These are phyloP conservation scores for Enchytraeus crypticus DNA, from an alignment of 2,888 invertebrate genomes.

Conservation along the genomic window DNA sequence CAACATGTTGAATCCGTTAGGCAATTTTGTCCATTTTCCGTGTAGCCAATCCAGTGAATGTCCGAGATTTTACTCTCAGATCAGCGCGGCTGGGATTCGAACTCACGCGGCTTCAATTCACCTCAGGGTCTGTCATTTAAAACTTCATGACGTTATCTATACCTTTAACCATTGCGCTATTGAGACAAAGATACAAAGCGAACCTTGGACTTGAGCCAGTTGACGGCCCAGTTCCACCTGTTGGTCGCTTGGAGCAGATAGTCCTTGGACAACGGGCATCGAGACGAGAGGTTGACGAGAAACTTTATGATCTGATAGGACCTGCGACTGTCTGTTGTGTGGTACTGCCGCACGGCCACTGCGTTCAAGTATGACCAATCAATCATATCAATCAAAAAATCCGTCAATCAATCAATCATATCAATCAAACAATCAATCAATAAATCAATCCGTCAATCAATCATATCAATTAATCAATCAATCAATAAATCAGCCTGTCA, in stretches of 20 bases:
- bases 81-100: too few relatives aligned
- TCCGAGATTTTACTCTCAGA: too few relatives aligned
- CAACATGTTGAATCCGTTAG: too few relatives aligned
- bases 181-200: too few relatives aligned
- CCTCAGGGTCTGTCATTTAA: too few relatives aligned
- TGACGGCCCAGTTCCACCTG: constrained; percentile 53
- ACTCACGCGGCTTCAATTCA: too few relatives aligned
- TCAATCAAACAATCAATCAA: neutral
- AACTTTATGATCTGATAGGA: constrained; percentile 53
- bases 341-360: constrained; percentile 46
- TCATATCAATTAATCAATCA: neutral
- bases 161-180: too few relatives aligned
- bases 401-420: neutral
- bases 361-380: constrained; percentile 11
- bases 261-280: constrained; percentile 47
- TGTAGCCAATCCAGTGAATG: too few relatives aligned
- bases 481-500: neutral
- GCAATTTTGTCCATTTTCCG: too few relatives aligned
- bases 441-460: neutral
- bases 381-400: neutral
- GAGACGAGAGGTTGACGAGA: constrained; percentile 48
- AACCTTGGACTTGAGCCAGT: constrained; percentile 52
- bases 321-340: constrained; percentile 48
- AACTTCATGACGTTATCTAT: too few relatives aligned
- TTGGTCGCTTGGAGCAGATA: constrained; percentile 46